phyloP scores from a whole-genome alignment of 1,140 invertebrate genomes.

The Drosophila suzukii region DNA sequence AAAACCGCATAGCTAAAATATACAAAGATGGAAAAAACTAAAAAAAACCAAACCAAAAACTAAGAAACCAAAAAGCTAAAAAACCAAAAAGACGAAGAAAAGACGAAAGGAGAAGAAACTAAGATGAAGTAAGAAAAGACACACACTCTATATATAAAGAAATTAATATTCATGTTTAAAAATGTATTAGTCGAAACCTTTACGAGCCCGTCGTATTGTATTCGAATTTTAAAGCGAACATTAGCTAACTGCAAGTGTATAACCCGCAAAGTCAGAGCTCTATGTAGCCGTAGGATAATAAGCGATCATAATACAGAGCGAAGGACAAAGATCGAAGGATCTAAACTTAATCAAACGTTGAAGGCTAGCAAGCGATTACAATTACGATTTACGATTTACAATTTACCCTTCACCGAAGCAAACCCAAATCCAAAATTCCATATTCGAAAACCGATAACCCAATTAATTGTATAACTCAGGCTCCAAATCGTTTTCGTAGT shows the following conservation, averaged over 20 bases:
- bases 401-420: not conserved
- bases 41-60: constrained; percentile 4
- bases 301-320: constrained; percentile 9
- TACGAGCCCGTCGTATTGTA: constrained; percentile 30
- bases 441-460: too few relatives aligned
- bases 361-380: constrained; percentile 1
- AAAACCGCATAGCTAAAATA: constrained; percentile 74
- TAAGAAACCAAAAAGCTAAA: constrained; percentile 2
- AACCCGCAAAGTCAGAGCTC: constrained; percentile 13
- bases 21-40: constrained; percentile 47
- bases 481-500: not conserved
- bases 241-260: constrained; percentile 27
- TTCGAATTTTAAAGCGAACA: constrained; percentile 66
- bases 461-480: not conserved
- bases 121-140: constrained; percentile 16
- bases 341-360: constrained; percentile 34
- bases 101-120: not conserved
- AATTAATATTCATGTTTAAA: constrained; percentile 75
- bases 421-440: not conserved
- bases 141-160: constrained; percentile 52
- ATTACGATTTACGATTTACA: not conserved
- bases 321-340: not conserved
- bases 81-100: constrained; percentile 2
- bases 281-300: constrained; percentile 25
- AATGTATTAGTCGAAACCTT: constrained; percentile 71